Evolutionary conservation across 2,888 invertebrate genomes (phyloP).

Genomic region (Synergus japonicus): DNA sequence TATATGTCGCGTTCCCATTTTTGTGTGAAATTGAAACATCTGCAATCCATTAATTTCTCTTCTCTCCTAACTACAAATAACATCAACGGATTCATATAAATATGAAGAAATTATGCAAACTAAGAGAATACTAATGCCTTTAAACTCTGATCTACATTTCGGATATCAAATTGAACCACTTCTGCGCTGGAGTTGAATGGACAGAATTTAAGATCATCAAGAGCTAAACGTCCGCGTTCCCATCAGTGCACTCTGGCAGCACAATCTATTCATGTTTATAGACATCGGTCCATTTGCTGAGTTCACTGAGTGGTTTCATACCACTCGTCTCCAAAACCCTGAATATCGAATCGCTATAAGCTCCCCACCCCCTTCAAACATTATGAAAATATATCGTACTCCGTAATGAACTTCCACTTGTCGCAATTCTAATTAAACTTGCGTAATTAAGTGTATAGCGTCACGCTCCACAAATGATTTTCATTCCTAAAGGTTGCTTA

Average conservation of each 20-base stretch:
- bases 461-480: not conserved
- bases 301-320: slow-evolving; percentile 52
- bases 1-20: not conserved
- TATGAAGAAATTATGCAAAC: not conserved
- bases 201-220: slow-evolving; percentile 6
- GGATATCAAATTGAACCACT: not conserved
- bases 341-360: not conserved
- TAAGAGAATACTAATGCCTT: not conserved
- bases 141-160: not conserved
- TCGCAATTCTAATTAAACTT: not conserved
- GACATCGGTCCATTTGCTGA: slow-evolving; percentile 65
- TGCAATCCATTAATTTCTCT: not conserved
- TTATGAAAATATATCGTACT: not conserved
- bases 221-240: slow-evolving; percentile 42
- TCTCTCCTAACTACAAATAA: not conserved
- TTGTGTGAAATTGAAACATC: slow-evolving; percentile 6
- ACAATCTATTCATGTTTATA: slow-evolving; percentile 67
- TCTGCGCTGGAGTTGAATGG: not conserved
- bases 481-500: too few species aligned
- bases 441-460: not conserved
- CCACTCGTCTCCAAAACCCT: not conserved
- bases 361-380: not conserved
- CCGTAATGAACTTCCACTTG: not conserved
- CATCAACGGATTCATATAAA: not conserved
- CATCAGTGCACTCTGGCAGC: slow-evolving; percentile 53